A percentile compares a stretch with the other conserved stretches of the same genome.
These are phyloP conservation scores for Orthosia gothica DNA, from an alignment of 2,888 invertebrate genomes.

Conservation along the genomic window DNA sequence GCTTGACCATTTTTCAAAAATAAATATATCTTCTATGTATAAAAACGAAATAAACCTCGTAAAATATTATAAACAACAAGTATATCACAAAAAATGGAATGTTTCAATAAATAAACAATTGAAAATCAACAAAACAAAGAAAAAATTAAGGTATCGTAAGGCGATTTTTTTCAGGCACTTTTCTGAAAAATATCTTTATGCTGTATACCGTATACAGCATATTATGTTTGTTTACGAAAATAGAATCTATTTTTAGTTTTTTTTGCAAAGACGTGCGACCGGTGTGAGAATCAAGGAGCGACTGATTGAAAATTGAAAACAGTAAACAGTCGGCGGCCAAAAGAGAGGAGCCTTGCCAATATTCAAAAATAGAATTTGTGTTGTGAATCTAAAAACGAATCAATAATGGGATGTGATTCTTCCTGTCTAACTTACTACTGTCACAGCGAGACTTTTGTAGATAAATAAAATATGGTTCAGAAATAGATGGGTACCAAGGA, in stretches of 20 bases:
- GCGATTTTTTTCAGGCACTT: conserved; percentile 79
- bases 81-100: conserved; percentile 83
- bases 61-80: conserved; percentile 67
- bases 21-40: conserved; percentile 62
- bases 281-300: conserved; percentile 60
- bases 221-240: conserved; percentile 72
- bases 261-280: conserved; percentile 70
- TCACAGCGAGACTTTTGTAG: conserved; percentile 44
- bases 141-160: conserved; percentile 51
- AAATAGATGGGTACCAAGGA: neutral
- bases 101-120: conserved; percentile 70
- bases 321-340: conserved; percentile 74
- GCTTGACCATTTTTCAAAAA: conserved; percentile 81
- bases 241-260: conserved; percentile 65
- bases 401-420: conserved; percentile 48
- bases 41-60: conserved; percentile 70
- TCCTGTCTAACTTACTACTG: conserved; percentile 53
- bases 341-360: conserved; percentile 80
- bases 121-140: conserved; percentile 50
- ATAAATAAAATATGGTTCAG: conserved; percentile 3
- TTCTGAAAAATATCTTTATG: conserved; percentile 79
- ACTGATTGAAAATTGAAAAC: conserved; percentile 76
- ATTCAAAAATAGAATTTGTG: conserved; percentile 77
- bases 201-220: conserved; percentile 86
- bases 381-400: conserved; percentile 67